Evolutionary conservation across 1,140 invertebrate species (phyloP), one percentile per base, ranked within the genome.

Genomic region (Berghia stephanieae): DNA sequence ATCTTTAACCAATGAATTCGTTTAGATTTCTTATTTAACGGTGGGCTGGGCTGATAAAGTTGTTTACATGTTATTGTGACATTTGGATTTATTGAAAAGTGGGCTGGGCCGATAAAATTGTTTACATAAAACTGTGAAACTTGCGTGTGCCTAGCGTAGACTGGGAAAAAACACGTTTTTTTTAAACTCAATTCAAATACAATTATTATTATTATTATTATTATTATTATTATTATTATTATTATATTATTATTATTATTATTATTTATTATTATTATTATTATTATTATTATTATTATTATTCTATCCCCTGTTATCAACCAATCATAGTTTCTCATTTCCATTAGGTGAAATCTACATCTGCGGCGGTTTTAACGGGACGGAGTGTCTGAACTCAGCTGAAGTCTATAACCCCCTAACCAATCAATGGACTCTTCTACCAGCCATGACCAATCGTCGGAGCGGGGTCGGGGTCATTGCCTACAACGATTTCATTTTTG

Each of bases 291-390:
- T 5, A 57, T 57, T 31, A n/a, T 21, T 57, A 1, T 31, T 31
- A 16, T 21, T 27, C 21, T 6, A 16, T 4, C 8, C 24, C 55
- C 55, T 0, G 8, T 31, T 27, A 21, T 4, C 24, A 21, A 27
- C 8, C 21, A 57, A 21, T 31, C 55, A 57, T 31, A 67, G 13
- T 36, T 31, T 13, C 8, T 27, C 49, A 10, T 55, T 42, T 52
- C 21, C 2, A 43, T 13, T 46, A 86, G 83, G 76, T 21, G 81
- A 80, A 44, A 79, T 86, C 6, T 87, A 84, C 55, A 80, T 87
- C 40, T 93, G 93, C 60, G 94, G 94, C 34, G 96, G 96, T 0
- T 98, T 97, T 87, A 96, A 97, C 87, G 96, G 96, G 0, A 92
- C 93, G 71, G 94, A 95, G 82, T 96, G 94, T 83, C 91, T 96